A percentile compares a stretch with the other conserved stretches of the same genome.
phyloP scores from a whole-genome alignment of 2,888 invertebrate species.

The Microctonus brassicae region DNA sequence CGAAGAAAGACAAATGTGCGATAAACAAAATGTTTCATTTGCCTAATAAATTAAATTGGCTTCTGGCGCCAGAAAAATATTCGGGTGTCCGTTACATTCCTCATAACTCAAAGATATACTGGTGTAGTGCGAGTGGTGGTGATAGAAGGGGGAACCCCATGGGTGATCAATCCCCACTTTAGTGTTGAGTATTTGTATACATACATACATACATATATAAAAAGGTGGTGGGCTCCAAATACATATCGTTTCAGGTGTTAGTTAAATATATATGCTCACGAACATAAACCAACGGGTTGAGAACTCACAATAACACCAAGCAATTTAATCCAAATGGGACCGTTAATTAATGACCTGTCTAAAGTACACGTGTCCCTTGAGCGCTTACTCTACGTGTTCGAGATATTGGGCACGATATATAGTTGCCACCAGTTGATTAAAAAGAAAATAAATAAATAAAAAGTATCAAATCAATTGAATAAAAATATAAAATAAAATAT shows the following conservation, averaged over 20 bases:
- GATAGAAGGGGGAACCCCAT: background rate
- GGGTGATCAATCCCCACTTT: background rate
- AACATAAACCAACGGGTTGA: background rate
- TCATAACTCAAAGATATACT: slow-evolving; percentile 32
- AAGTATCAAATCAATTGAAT: background rate
- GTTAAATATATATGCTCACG: background rate
- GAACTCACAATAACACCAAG: background rate
- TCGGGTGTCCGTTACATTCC: slow-evolving; percentile 28
- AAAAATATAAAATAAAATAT: background rate
- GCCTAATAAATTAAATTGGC: slow-evolving; percentile 11
- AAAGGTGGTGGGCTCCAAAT: background rate
- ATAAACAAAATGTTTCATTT: slow-evolving; percentile 17
- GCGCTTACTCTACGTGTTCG: background rate
- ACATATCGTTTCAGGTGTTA: background rate
- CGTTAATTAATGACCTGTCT: slow-evolving; percentile 37
- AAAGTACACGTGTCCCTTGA: slow-evolving; percentile 28
- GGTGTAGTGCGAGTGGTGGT: background rate
- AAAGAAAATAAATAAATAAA: background rate
- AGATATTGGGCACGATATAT: background rate
- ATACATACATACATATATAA: no score
- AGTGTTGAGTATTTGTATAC: no score
- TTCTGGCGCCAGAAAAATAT: slow-evolving; percentile 35
- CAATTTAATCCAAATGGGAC: slow-evolving; percentile 22
- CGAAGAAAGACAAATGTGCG: background rate
- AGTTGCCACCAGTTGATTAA: background rate